Conservation (phyloP, 2,888 invertebrate genomes). For the Drosophila robusta region DNA sequence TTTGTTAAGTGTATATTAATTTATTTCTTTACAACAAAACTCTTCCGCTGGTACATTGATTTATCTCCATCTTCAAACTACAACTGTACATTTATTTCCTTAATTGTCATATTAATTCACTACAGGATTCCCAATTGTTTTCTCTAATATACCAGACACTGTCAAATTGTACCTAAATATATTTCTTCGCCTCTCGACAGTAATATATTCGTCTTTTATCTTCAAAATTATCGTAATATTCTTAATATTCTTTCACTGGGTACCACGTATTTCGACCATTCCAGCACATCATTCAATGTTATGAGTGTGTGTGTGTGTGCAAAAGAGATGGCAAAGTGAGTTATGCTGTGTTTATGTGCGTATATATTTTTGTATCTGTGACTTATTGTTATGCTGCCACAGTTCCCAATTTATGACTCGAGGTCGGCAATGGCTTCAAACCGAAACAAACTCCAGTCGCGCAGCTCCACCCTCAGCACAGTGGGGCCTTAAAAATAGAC, state of each 20-base stretch:
- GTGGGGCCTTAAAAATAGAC: slow-evolving; percentile 69
- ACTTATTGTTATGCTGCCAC: slow-evolving; percentile 81
- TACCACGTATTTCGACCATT: slow-evolving; percentile 5
- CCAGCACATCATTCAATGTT: neutral
- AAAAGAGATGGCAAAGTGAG: slow-evolving; percentile 4
- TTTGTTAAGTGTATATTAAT: no score
- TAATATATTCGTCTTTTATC: neutral
- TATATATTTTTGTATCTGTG: slow-evolving; percentile 42
- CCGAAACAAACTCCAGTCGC: slow-evolving; percentile 26
- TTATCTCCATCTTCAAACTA: neutral
- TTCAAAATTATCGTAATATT: neutral
- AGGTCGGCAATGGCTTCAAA: slow-evolving; percentile 56
- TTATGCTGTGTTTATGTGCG: slow-evolving; percentile 25
- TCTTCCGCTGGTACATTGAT: neutral
- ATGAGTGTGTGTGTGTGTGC: slow-evolving; percentile 13
- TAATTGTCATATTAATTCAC: no score
- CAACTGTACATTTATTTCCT: no score
- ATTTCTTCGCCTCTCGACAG: neutral
- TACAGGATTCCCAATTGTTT: neutral
- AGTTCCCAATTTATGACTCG: slow-evolving; percentile 77
- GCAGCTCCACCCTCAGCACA: slow-evolving; percentile 18
- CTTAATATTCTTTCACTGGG: slow-evolving; percentile 4
- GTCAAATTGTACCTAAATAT: neutral
- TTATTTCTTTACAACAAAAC: no score
- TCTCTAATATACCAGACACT: neutral